phyloP scores from a whole-genome alignment of 2,888 invertebrate genomes.

The Allolobophora icterica region DNA sequence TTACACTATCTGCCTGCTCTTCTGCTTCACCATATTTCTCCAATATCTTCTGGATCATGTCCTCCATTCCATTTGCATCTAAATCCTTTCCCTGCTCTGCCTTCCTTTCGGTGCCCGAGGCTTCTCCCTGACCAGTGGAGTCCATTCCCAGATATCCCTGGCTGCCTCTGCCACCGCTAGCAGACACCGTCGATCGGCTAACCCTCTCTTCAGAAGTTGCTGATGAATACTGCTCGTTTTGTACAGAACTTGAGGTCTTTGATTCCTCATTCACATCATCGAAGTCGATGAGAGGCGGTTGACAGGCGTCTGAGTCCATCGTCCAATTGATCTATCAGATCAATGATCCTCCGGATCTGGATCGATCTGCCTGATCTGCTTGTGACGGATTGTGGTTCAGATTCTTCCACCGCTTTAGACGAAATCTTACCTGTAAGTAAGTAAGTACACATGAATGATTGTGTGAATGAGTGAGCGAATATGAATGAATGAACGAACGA shows the following conservation, averaged over 20 bases:
- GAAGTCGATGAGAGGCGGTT: background rate
- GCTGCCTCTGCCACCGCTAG: background rate
- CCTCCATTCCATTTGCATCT: background rate
- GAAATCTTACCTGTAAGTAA: background rate
- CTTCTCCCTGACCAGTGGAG: background rate
- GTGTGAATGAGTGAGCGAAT: too few relatives aligned
- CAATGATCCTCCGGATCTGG: background rate
- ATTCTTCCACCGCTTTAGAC: background rate
- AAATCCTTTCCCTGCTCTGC: background rate
- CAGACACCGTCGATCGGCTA: background rate
- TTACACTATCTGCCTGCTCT: background rate
- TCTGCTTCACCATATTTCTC: constrained; percentile 4
- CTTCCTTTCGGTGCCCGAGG: background rate
- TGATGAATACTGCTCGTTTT: background rate
- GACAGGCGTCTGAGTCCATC: background rate
- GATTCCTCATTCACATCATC: background rate
- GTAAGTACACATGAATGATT: background rate
- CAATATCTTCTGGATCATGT: background rate
- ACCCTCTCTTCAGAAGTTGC: background rate
- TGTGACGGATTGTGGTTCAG: background rate
- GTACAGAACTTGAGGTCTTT: background rate
- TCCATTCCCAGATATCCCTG: background rate
- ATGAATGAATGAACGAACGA: too few relatives aligned
- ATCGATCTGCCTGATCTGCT: too few relatives aligned
- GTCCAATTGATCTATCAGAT: background rate